Evolutionary conservation across 2,888 invertebrate genomes (phyloP).

Genomic region (Sphaeridia pumilis): DNA sequence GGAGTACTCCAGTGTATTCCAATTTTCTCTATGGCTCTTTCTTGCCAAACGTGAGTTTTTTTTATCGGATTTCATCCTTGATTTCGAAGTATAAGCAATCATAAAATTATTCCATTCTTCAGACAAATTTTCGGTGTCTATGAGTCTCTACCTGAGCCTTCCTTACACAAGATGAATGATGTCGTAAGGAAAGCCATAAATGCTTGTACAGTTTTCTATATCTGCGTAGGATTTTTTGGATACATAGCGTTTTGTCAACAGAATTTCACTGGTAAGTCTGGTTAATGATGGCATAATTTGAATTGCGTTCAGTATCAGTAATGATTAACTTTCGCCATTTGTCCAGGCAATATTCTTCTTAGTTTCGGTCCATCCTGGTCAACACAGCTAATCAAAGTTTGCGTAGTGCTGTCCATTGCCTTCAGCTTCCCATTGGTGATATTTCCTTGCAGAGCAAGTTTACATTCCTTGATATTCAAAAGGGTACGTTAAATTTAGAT

Average conservation of each 20-base stretch:
- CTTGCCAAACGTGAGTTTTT: slow-evolving; percentile 76
- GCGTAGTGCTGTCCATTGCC: slow-evolving; percentile 87
- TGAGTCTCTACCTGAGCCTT: slow-evolving; percentile 74
- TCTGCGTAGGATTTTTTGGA: slow-evolving; percentile 84
- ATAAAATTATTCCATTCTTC: too few relatives aligned
- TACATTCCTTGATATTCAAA: slow-evolving; percentile 78
- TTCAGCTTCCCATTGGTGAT: slow-evolving; percentile 94
- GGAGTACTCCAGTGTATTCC: slow-evolving; percentile 86
- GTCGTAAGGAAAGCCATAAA: slow-evolving; percentile 80
- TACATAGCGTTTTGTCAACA: slow-evolving; percentile 77
- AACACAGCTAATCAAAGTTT: slow-evolving; percentile 82
- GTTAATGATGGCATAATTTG: background rate
- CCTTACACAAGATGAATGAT: slow-evolving; percentile 74
- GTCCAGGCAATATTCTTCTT: slow-evolving; percentile 85
- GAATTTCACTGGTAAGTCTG: slow-evolving; percentile 53
- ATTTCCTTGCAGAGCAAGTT: slow-evolving; percentile 87
- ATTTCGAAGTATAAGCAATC: too few relatives aligned
- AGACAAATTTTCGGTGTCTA: slow-evolving; percentile 87
- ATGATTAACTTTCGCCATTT: too few relatives aligned
- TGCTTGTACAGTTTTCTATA: slow-evolving; percentile 80
- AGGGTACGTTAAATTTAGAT: slow-evolving; percentile 48
- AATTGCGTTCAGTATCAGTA: background rate
- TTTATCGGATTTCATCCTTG: too few relatives aligned
- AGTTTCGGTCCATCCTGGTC: slow-evolving; percentile 68
- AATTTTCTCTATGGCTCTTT: slow-evolving; percentile 91